These are phyloP conservation scores for Scaptomyza hsui DNA, from an alignment of 1,140 invertebrate species.

Conservation along the genomic window DNA sequence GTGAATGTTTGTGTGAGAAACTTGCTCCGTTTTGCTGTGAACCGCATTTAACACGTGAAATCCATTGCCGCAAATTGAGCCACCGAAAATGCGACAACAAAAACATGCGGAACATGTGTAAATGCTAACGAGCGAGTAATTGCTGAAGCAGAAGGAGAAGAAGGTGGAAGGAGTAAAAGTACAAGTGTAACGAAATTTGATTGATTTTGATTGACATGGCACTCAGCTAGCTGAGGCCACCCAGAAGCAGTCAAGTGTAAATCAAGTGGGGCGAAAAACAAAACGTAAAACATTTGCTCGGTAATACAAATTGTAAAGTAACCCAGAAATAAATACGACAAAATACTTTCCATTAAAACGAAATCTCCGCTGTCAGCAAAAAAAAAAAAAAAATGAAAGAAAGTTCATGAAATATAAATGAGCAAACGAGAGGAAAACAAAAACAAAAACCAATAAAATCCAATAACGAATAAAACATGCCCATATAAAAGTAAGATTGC, in stretches of 20 bases:
- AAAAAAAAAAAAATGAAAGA: constrained; percentile 2
- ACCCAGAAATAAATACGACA: background rate
- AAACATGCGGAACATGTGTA: constrained; percentile 61
- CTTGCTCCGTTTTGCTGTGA: background rate
- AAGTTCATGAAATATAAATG: constrained; percentile 47
- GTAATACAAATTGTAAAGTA: constrained; percentile 3
- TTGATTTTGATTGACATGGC: constrained; percentile 80
- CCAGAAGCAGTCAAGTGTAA: constrained; percentile 44
- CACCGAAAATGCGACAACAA: constrained; percentile 11
- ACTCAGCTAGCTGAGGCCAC: constrained; percentile 53
- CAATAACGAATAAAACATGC: constrained; percentile 35
- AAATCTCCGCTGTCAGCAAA: constrained; percentile 19
- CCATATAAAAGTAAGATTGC: constrained; percentile 38
- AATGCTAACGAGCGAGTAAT: constrained; percentile 59
- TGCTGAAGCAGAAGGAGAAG: background rate
- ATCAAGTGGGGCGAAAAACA: background rate
- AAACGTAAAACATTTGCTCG: too few relatives aligned
- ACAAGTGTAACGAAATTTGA: constrained; percentile 52
- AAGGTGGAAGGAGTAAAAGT: background rate
- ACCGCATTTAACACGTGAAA: constrained; percentile 39
- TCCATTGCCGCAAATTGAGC: constrained; percentile 56
- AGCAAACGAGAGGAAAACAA: background rate
- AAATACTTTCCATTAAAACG: constrained; percentile 12
- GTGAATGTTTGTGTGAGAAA: constrained; percentile 14
- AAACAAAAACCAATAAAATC: constrained; percentile 49